Base-by-base conservation (phyloP, 2,888 invertebrate genomes). In the Lathronympha strigana region DNA sequence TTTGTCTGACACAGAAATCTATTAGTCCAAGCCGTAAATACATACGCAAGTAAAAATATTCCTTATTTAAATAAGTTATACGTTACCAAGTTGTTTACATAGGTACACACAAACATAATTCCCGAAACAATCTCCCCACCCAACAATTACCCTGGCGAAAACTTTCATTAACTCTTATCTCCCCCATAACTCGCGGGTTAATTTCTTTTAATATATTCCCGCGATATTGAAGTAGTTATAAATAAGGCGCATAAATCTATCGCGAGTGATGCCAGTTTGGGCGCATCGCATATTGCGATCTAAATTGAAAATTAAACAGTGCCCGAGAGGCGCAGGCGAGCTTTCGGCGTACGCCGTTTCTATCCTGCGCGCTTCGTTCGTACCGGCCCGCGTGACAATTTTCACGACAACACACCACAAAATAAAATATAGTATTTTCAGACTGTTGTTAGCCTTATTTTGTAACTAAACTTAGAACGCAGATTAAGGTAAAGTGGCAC, bases 251-350 rank as follows among this genome's bases (percentile, higher is more conserved):
- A 91, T 92, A 91, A 90, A 92, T 90, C 91, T 90, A 90, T 90
- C 85, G 77, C 74, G 83, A 84, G 86, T 88, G 88, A 87, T 87
- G 89, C 85, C 78, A 84, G 87, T 89, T 90, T 89, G 90, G 90
- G 91, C 83, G 80, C 87, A 92, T 92, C 92, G 88, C 89, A 92
- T 92, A 92, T 92, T 92, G 88, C 92, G 86, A 92, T 92, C 92
- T 92, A 89, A 92, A 92, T 92, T 92, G 92, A 92, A 92, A 92
- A 92, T 92, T 92, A 92, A 92, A 92, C 90, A 92, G 88, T 85
- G 72, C 71, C 71, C 68, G 73, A 68, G 70, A 63, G 74, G 67
- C 70, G 70, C 67, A 60, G 68, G 63, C 57, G 68, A 31, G 63
- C 58, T 57, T 57, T 50, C 13, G 40, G 63, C 28, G 45, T 31